Evolutionary conservation across 2,888 invertebrate species (phyloP), one percentile per base, ranked within the genome.

Genomic region (Ichneumoninae sp.): DNA sequence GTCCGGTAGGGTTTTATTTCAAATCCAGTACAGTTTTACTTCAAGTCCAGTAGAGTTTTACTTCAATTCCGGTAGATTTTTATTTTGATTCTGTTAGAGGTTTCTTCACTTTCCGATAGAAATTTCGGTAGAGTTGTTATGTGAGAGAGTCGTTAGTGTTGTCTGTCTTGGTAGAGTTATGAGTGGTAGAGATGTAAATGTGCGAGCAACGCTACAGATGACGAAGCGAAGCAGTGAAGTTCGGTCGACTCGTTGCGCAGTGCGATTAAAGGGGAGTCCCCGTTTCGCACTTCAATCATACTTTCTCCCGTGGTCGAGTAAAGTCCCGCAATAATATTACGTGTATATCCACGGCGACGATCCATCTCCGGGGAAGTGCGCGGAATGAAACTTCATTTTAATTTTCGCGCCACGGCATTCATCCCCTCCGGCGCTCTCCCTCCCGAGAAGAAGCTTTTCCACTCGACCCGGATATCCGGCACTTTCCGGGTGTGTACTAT

Each of bases 391-490:
- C 66, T 76, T 54, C 52, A 66, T 66, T 76, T 75, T 66, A 50
- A 66, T 75, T 66, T 54, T 76, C 66, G 22, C 52, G 40, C 76
- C 33, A 36, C 22, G 33, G 2, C 50, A 36, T 33, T 33, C 36
- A 50, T 16, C 65, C 65, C 22, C 33, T 36, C 4, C 30, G 52
- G 66, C 19, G 19, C 66, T 19, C 36, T 40, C 8, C 10, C 40
- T 40, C 10, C 10, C 8, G 8, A 40, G 66, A 76, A 66, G 65
- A 76, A 76, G 76, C 76, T 76, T 66, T 66, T 66, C n/a, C 66
- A 66, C 76, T 76, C 76, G 54, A 66, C 76, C 76, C 76, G 76
- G 76, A 76, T 76, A 66, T 76, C 66, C 76, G 54, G 66, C 76
- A 76, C 76, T 76, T 76, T 66, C 66, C 76, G 52, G 66, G 52